Evolutionary conservation across 2,797 vertebrate genomes (phyloP), one percentile per base, ranked within the genome.

Genomic region (Gymnocypris eckloni): DNA sequence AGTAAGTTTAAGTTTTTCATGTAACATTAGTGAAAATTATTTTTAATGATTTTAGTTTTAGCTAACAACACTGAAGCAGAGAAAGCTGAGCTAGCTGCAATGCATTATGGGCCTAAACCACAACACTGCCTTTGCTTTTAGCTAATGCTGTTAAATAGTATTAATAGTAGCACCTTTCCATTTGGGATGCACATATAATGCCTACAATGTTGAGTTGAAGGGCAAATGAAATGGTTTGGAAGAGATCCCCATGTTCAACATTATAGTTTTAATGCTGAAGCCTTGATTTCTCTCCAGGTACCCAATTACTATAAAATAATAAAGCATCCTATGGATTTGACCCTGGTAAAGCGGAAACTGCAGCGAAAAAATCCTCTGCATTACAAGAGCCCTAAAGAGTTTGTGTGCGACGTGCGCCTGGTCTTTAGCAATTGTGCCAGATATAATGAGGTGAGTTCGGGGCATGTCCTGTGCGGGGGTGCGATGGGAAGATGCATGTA

Each of bases 251-350:
- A 10, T 41, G 4, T 54, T 1, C 0, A 72, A 43, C 54, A 37
- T 7, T 28, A 76, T 20, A 43, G 22, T n/a, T 78, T 73, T 52
- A 78, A 84, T 48, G 4, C 33, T 64, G 8, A 80, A 61, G 37
- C 6, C 54, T 85, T 48, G 8, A 39, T n/a, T 86, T 82, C 18
- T 88, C 79, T 33, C 28, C 93, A 99, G 98, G 98, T 99, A 93
- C 98, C 98, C 88, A 99, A 99, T 94, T 99, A 99, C 93, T 99
- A 99, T 92, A 99, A 98, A 95, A 99, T 99, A 72, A 99, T 99
- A 91, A 99, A 99, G 94, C 96, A 97, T 88, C 98, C 98, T n/a
- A 99, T 99, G 98, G 97, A 99, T 93, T 95, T 99, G 91, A 98
- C 97, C 88, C 96, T 96, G 0, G 98, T 98, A 92, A 99, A 99